These are phyloP conservation scores for Malurus alboscapulatus DNA, from an alignment of 2,113 vertebrate genomes.

Conservation along the genomic window DNA sequence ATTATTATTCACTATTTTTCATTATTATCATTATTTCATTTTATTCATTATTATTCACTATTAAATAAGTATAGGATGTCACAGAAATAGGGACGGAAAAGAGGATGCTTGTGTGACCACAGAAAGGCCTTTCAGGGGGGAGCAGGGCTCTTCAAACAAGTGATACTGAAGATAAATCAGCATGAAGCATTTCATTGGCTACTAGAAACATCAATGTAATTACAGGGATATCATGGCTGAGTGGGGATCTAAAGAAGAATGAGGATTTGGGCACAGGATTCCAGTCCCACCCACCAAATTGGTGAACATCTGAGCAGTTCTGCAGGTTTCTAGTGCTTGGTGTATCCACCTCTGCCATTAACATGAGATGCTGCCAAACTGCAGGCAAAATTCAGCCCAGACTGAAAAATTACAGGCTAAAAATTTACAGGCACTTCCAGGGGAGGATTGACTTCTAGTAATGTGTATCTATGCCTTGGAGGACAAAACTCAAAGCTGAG, in stretches of 20 bases:
- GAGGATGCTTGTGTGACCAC: not conserved
- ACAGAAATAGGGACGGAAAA: not conserved
- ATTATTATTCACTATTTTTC: too few relatives aligned
- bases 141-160: not conserved
- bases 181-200: not conserved
- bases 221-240: not conserved
- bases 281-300: not conserved
- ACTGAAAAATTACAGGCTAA: not conserved
- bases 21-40: too few relatives aligned
- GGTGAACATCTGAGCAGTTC: not conserved
- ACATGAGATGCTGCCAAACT: not conserved
- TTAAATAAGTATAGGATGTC: not conserved
- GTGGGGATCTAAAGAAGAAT: not conserved
- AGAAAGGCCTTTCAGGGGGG: not conserved
- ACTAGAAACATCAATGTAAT: not conserved
- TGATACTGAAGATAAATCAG: not conserved
- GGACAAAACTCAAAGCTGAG: not conserved
- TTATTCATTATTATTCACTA: too few relatives aligned
- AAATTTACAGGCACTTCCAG: not conserved
- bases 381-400: not conserved
- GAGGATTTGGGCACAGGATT: not conserved
- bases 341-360: not conserved
- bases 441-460: not conserved
- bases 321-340: not conserved
- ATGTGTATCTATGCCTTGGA: not conserved